A percentile compares a stretch with the other conserved stretches of the same genome.
These are phyloP conservation scores for Schizotus pectinicornis DNA, from an alignment of 2,888 invertebrate genomes.

Conservation along the genomic window DNA sequence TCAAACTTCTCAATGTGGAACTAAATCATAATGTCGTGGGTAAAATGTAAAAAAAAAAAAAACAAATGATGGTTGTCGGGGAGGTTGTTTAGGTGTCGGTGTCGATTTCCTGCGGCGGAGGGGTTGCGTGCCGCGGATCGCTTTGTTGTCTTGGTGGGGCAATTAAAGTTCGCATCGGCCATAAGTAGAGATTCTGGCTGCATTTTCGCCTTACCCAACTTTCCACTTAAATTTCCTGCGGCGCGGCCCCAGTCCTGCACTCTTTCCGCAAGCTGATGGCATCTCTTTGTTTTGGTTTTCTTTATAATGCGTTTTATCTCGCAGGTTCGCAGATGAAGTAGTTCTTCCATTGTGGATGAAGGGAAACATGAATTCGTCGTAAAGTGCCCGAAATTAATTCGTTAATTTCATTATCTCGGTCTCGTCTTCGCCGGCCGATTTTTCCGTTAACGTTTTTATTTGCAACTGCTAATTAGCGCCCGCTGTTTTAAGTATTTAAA, in stretches of 20 bases:
- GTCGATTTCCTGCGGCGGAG: too few relatives aligned
- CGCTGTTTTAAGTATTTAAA: slow-evolving; percentile 44
- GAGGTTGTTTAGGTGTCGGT: too few relatives aligned
- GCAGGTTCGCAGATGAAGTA: slow-evolving; percentile 42
- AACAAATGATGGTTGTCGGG: too few relatives aligned
- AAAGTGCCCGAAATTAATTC: slow-evolving; percentile 50
- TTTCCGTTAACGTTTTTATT: slow-evolving; percentile 20
- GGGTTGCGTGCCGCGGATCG: too few relatives aligned
- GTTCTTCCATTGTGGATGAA: slow-evolving; percentile 47
- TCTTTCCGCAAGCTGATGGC: slow-evolving; percentile 51
- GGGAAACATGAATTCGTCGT: slow-evolving; percentile 50
- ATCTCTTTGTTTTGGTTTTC: slow-evolving; percentile 54
- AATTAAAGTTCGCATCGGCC: slow-evolving; percentile 34
- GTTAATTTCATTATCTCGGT: slow-evolving; percentile 45
- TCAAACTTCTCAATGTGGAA: too few relatives aligned
- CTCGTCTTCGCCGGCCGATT: slow-evolving; percentile 1
- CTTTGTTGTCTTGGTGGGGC: slow-evolving; percentile 19
- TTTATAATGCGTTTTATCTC: slow-evolving; percentile 48
- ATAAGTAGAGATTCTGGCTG: slow-evolving; percentile 29
- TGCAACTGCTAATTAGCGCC: slow-evolving; percentile 45
- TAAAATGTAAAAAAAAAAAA: too few relatives aligned
- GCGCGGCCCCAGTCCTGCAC: slow-evolving; percentile 41
- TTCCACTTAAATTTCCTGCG: slow-evolving; percentile 55
- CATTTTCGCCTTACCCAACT: slow-evolving; percentile 48
- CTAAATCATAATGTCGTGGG: too few relatives aligned